Base-by-base conservation (phyloP, 2,797 vertebrate genomes). In the Antrozous pallidus region DNA sequence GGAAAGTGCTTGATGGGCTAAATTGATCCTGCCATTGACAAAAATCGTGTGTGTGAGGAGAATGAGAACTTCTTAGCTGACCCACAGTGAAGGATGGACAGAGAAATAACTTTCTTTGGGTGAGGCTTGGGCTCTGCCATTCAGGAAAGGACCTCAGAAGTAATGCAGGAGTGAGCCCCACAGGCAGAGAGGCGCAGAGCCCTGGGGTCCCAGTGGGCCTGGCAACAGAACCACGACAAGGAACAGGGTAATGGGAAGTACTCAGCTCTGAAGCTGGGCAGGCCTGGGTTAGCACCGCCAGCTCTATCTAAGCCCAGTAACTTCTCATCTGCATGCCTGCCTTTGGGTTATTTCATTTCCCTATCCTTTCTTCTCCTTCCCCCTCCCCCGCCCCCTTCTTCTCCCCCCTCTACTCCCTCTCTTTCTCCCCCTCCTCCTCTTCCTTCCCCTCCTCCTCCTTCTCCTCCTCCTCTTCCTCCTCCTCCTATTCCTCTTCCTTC, bases 1-100 rank as follows among this genome's bases (percentile, higher is more conserved):
- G 70, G 80, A 97, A 95, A 42, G 90, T 79, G 83, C 42, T 78
- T 94, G 96, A 94, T 45, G 93, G 84, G 89, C 95, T 84, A 95
- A 97, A 96, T 83, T 94, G 95, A 91, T 95, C 87, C 40, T 95
- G 94, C 85, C 65, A 36, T 91, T 94, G 91, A 85, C 96, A 94
- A 42, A 85, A 85, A 3, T 20, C 14, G 20, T 18, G n/a, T 13
- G 33, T 91, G 79, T 80, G 93, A 88, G 54, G 33, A 80, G 80
- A 75, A 84, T 85, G 51, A 90, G 96, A 88, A 71, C n/a, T 90
- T 89, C 26, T 82, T 90, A 65, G n/a, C 28, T 58, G 85, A 31
- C 28, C 65, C 40, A 70, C 69, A 90, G 85, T 65, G 51, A 51
- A 58, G 47, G 24, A 63, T 45, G 3, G 28, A 69, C 40, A 63